Evolutionary conservation across 2,797 vertebrate species (phyloP), one percentile per base, ranked within the genome.

Genomic region (Chelidonichthys spinosus): DNA sequence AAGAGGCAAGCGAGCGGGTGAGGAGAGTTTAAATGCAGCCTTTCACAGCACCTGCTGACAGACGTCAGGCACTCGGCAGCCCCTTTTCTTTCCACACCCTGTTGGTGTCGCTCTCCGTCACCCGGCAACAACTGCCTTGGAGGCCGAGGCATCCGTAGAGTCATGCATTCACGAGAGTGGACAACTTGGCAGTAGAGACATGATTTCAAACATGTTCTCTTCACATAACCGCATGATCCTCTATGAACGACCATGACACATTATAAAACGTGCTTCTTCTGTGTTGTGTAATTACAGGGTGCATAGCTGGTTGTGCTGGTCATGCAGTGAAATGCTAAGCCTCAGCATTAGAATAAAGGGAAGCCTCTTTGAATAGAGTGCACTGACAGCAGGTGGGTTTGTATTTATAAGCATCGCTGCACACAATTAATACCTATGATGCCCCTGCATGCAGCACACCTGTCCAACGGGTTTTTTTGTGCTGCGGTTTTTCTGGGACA

Each of bases 21-120:
- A 76, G 82, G 79, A 74, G 82, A 90, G 87, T 93, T 92, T 90
- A 92, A 92, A 91, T 72, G 81, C 59, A 81, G 90, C 89, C 77
- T 82, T 89, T 87, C 43, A 74, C 75, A 89, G 86, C 94, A 95
- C 93, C 95, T 95, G 95, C 87, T 92, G 76, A 79, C 83, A 90
- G 60, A 73, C 69, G 40, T 94, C 92, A 90, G 86, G 62, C 79
- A 39, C 47, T 79, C 74, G 49, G 54, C 66, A 70, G 61, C 60
- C 63, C 53, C 56, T 53, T 54, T 53, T 53, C 1, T 82, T 52
- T 82, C 84, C 75, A 69, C 82, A 81, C 84, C 59, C 85, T 56
- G 59, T 42, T 77, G 87, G 74, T 80, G 84, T 78, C 71, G 25
- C 69, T 77, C 72, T 63, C 63, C 72, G 82, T 91, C 86, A 88